Base-by-base conservation (phyloP, 2,888 invertebrate genomes). In the Drosophila sordidula region DNA sequence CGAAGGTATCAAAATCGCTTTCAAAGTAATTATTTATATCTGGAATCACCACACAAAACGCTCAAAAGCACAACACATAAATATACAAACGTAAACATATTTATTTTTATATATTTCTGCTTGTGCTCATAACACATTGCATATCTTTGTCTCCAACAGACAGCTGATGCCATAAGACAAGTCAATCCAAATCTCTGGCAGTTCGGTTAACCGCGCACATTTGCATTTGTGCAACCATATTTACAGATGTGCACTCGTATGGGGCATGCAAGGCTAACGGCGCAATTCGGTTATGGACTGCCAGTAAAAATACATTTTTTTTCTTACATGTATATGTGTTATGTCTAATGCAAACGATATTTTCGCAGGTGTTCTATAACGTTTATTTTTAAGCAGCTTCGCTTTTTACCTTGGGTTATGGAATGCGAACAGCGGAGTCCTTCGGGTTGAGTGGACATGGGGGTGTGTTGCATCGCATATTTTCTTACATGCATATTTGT, bases 311-410 rank as follows among this genome's bases (percentile, higher is more conserved):
- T 34, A 18, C 32, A 34, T 26, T 6, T 3, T n/a, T 18, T 18
- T 18, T 2, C 18, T 18, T 1, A 18, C 18, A 18, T 49, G 22
- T n/a, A 16, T 39, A 1, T 34, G 34, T 12, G 12, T 34, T 12
- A 34, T 12, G 34, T 12, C 34, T 34, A 34, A 12, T 34, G 4
- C 6, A 34, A 34, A 11, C 6, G 12, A 12, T 4, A 11, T 34
- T 12, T 12, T 11, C 11, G 3, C 34, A 34, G 51, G 54, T 58
- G 54, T 49, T 41, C 49, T 57, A 63, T 73, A 72, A 61, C 32
- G 25, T 45, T 18, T 50, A 63, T 34, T 34, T 59, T n/a, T 42
- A 38, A 16, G 22, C 18, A 29, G 8, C 9, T 41, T 32, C n/a
- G 44, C 34, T 9, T 42, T 34, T 29, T 29, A 14, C 39, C 18